Base-by-base conservation (phyloP, 2,888 invertebrate genomes). In the Danaus chrysippus region DNA sequence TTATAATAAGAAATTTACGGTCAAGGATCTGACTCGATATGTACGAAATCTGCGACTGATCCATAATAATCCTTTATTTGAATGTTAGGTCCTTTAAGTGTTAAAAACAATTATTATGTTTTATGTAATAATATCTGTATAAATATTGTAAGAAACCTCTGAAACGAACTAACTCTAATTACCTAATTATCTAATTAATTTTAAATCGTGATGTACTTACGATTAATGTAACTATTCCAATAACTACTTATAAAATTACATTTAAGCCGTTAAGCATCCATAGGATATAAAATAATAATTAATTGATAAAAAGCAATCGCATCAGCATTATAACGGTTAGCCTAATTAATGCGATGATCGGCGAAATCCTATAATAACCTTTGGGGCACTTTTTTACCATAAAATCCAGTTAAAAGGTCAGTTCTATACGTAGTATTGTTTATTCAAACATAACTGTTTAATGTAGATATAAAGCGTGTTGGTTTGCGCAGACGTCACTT, bases 401-500 rank as follows among this genome's bases (percentile, higher is more conserved):
- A 46, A 43, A 49, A 56, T 42, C 59, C 57, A 63, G 59, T 56
- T 62, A 42, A 46, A 53, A 61, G 65, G 46, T 61, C 79, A 71
- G 62, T 71, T 84, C 83, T 82, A 76, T 73, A 67, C 73, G 62
- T 70, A 72, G 71, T 69, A 71, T 78, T 73, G 77, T 77, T 79
- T 79, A 78, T 78, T 80, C 78, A 78, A 85, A 87, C 78, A 82
- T 90, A 91, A 91, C 90, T 88, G 90, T 89, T 84, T 77, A 77
- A 83, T 83, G 83, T 86, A 84, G 82, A 87, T 88, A 89, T 88
- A 89, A 72, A 72, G 73, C 70, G 71, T 68, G 76, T 68, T 76
- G 73, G 83, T 82, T 88, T 89, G 88, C 87, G 87, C 81, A 83
- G 80, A 83, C 87, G 86, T 89, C 89, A 91, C 80, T 91, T 83